These are phyloP conservation scores for Tineola bisselliella DNA, from an alignment of 2,888 invertebrate species.

Conservation along the genomic window DNA sequence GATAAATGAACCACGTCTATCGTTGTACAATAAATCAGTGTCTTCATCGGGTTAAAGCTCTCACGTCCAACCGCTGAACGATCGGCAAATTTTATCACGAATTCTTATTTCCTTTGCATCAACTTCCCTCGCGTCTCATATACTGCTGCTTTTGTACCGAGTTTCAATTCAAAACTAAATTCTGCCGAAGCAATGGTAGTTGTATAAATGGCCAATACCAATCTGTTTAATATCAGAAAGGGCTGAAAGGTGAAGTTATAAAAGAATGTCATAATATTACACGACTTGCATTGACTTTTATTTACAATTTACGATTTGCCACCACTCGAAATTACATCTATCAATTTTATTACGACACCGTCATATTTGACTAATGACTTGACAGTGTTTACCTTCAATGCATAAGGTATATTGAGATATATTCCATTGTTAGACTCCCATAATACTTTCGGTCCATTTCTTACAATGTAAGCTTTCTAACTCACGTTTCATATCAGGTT, in stretches of 20 bases:
- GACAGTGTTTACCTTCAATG: not conserved
- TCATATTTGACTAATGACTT: not conserved
- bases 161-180: not conserved
- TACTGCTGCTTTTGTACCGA: not conserved
- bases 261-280: conserved; percentile 1
- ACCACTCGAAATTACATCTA: not conserved
- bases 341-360: not conserved
- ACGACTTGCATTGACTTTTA: not conserved
- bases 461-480: not conserved
- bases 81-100: conserved; percentile 10
- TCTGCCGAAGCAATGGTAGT: not conserved
- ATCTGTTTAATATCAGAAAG: not conserved
- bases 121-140: not conserved
- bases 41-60: conserved; percentile 29
- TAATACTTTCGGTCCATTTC: not conserved
- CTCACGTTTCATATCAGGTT: not conserved
- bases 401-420: not conserved
- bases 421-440: not conserved
- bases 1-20: conserved; percentile 50
- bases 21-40: conserved; percentile 44
- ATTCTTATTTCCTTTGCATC: conserved; percentile 9
- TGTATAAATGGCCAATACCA: not conserved
- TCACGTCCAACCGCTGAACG: conserved; percentile 11
- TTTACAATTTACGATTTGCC: not conserved
- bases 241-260: conserved; percentile 5